A percentile compares a stretch with the other conserved stretches of the same genome.
Evolutionary conservation across 2,797 vertebrate species (phyloP).

Genomic region (Pangasius djambal): DNA sequence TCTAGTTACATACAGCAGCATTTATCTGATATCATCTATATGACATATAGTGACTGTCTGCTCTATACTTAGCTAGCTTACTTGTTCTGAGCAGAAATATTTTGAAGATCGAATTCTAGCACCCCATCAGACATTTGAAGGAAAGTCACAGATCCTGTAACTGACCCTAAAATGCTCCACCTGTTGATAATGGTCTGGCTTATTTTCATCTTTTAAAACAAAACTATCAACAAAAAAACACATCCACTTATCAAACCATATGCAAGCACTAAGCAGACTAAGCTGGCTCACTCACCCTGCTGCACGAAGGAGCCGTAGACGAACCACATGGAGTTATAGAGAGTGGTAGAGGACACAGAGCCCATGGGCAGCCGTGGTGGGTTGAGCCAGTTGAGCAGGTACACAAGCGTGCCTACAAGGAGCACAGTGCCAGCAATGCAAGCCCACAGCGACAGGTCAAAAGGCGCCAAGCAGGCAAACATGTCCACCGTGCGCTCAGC

Average conservation of each 20-base stretch:
- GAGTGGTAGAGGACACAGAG: conserved; percentile 93
- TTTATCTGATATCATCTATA: not conserved
- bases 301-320: conserved; percentile 98
- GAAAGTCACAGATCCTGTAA: not conserved
- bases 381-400: conserved; percentile 97
- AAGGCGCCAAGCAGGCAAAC: conserved; percentile 96
- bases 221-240: not conserved
- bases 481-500: conserved; percentile 97
- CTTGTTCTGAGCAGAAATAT: not conserved
- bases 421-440: conserved; percentile 96
- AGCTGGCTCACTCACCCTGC: conserved; percentile 84
- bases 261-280: not conserved
- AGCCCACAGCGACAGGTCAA: conserved; percentile 96
- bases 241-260: not conserved
- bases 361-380: conserved; percentile 96
- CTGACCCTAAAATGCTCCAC: not conserved
- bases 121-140: not conserved
- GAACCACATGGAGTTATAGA: conserved; percentile 99
- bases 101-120: not conserved
- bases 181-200: not conserved
- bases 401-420: conserved; percentile 92
- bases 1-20: not conserved
- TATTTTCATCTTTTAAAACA: not conserved
- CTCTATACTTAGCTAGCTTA: not conserved
- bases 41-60: not conserved